Evolutionary conservation across 2,113 vertebrate species (phyloP), one percentile per base, ranked within the genome.

Genomic region (Zootoca vivipara): DNA sequence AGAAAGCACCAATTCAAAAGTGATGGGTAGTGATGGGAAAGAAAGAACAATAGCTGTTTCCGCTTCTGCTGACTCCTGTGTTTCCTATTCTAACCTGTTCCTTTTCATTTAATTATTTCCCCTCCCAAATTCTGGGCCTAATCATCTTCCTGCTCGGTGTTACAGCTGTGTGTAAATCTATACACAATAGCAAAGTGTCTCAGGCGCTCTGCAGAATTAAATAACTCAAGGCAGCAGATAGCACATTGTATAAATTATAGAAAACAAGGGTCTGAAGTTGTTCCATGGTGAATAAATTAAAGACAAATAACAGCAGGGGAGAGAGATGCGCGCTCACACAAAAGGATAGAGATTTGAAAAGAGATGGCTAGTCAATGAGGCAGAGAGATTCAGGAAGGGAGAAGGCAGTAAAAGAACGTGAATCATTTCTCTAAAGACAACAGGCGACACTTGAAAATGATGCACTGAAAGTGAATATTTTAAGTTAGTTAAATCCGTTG

Each of bases 261-360:
- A 86, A 72, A 90, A 87, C 79, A 86, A 70, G 80, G 72, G 80
- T 83, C 79, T 87, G 79, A 58, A 77, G 84, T 82, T 77, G 84
- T 82, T 90, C 89, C n/a, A 77, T 62, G 62, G 35, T 90, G 89
- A 86, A 86, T 83, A 83, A 86, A 90, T 86, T 82, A 87, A 78
- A 83, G 85, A 67, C 73, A 86, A 83, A 86, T 87, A 70, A 46
- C 79, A 87, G 80, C 85, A 83, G 64, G 89, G 69, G 89, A 20
- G 15, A 83, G 33, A 82, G n/a, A 69, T 4, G 28, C 65, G 70
- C 52, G 70, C 16, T 58, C 72, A 56, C 72, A 83, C 74, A 78
- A 83, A 62, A 83, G 74, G 58, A 87, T 72, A 62, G 80, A 78
- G 79, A 78, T 87, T 86, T 83, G 35, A 82, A 62, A 83, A 77